Base-by-base conservation (phyloP, 2,113 vertebrate genomes). In the Chunga burmeisteri region DNA sequence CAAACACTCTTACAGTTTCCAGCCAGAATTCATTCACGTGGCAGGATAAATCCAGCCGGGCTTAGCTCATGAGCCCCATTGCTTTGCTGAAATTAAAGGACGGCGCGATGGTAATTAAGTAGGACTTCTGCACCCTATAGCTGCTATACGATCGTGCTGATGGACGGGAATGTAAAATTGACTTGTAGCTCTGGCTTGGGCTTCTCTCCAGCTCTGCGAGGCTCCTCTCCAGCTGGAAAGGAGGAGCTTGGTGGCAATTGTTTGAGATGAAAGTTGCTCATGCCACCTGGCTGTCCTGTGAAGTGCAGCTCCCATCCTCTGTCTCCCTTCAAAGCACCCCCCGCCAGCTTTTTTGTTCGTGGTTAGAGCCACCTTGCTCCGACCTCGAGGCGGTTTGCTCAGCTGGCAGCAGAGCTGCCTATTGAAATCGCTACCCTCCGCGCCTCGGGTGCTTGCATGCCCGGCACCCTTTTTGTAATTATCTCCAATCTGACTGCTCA, bases 401-500 rank as follows among this genome's bases (percentile, higher is more conserved):
- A n/a, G 16, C 73, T 74, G 77, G 50, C n/a, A 38, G 75, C 55
- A 61, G 94, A 88, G 68, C 63, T 18, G 65, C 80, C 36, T 53
- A 8, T 68, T 68, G 86, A 6, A 73, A 56, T 53, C n/a, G 26
- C 44, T 78, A 14, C n/a, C 55, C 84, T 93, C 40, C 2, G 5
- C 11, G 87, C 86, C 20, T 19, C 11, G 15, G 34, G 88, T 29
- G 40, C 74, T 62, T 10, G 32, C 4, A 3, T 70, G 67, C 77
- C 91, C 25, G 3, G 40, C 92, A 68, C 92, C 88, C 74, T 94
- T 53, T 96, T 92, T 92, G 80, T 94, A 93, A 97, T 98, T 96
- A 97, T 96, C 97, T 95, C 78, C 93, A 55, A 53, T 84, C 94
- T 40, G 52, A 93, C 81, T 93, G 96, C 92, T 98, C 96, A 70